These are phyloP conservation scores for Drosophila murphyi DNA, from an alignment of 1,140 invertebrate species.

Conservation along the genomic window DNA sequence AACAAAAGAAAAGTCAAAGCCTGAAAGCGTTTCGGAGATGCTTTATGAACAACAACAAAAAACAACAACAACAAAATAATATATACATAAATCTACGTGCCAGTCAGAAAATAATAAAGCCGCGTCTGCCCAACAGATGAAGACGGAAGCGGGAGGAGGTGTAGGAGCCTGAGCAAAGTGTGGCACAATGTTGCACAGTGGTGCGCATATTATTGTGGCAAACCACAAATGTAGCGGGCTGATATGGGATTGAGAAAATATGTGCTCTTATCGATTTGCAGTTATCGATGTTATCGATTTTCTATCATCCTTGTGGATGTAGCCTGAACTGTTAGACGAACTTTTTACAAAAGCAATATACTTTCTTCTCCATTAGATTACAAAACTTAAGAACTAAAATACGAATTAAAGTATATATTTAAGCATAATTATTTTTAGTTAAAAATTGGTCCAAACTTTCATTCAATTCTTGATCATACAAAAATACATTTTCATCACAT, in stretches of 20 bases:
- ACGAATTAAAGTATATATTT: too few relatives aligned
- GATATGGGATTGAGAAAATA: too few relatives aligned
- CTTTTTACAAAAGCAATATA: too few relatives aligned
- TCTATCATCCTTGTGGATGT: too few relatives aligned
- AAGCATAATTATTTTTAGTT: too few relatives aligned
- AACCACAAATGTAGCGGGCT: background rate
- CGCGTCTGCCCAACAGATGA: conserved; percentile 56
- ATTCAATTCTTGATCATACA: background rate
- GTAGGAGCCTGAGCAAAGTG: conserved; percentile 48
- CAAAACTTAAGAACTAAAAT: background rate
- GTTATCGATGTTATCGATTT: too few relatives aligned
- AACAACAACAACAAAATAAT: conserved; percentile 58
- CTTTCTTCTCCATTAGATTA: too few relatives aligned
- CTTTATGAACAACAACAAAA: conserved; percentile 44
- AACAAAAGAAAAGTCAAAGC: conserved; percentile 32
- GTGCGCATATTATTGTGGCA: background rate
- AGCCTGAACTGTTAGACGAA: too few relatives aligned
- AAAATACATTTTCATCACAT: background rate
- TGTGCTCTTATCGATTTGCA: too few relatives aligned
- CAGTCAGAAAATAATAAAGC: conserved; percentile 78
- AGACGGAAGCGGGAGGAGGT: too few relatives aligned
- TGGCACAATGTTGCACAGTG: conserved; percentile 57
- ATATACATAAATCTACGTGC: conserved; percentile 81
- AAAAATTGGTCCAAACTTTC: too few relatives aligned
- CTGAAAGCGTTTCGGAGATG: conserved; percentile 64